These are phyloP conservation scores for Caenorhabditis briggsae DNA, from an alignment of 1,140 invertebrate genomes.

Conservation along the genomic window DNA sequence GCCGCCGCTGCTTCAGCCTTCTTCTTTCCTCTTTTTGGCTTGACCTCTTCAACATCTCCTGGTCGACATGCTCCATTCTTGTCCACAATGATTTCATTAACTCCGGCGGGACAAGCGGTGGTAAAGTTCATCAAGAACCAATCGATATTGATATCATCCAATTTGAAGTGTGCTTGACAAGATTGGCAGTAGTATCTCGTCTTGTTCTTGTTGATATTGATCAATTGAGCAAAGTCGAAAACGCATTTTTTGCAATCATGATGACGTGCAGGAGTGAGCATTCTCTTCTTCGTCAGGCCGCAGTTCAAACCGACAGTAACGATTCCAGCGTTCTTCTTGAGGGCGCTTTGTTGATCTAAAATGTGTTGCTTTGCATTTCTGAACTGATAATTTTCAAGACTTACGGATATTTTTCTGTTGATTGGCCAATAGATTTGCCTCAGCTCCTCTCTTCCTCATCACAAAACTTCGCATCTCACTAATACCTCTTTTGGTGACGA, in stretches of 20 bases:
- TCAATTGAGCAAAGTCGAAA: conserved; percentile 11
- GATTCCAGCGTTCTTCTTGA: background rate
- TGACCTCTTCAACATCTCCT: conserved; percentile 5
- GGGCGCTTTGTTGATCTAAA: background rate
- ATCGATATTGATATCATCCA: conserved; percentile 21
- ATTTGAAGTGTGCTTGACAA: conserved; percentile 9
- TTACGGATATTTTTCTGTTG: background rate
- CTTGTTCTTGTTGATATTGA: background rate
- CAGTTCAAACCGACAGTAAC: background rate
- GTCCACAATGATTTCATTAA: conserved; percentile 4
- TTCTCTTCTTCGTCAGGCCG: background rate
- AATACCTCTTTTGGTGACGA: background rate
- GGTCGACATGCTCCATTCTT: background rate
- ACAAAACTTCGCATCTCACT: background rate
- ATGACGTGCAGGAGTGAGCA: conserved; percentile 28
- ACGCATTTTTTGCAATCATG: conserved; percentile 14
- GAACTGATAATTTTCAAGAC: background rate
- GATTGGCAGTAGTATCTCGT: background rate
- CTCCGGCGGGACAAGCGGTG: background rate
- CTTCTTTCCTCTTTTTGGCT: conserved; percentile 37
- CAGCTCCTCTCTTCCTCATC: background rate
- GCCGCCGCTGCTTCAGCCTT: background rate
- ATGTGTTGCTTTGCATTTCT: too few relatives aligned
- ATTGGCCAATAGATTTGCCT: background rate
- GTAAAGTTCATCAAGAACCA: background rate